Evolutionary conservation across 2,797 vertebrate species (phyloP), one percentile per base, ranked within the genome.

Genomic region (Benthosema pterotum): DNA sequence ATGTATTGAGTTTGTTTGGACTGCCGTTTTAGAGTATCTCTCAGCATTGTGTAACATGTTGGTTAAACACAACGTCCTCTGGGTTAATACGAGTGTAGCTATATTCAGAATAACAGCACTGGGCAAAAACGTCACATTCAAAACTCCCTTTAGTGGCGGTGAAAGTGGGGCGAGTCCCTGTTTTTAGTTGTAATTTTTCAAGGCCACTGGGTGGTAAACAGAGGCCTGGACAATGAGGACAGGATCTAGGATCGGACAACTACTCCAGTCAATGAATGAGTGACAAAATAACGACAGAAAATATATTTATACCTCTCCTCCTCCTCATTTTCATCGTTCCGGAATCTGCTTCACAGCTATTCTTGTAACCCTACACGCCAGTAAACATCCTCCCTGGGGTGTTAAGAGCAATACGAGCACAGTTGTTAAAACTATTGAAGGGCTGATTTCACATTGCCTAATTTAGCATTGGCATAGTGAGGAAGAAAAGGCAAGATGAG

Each of bases 391-490:
- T 75, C 71, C 64, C 58, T 48, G 22, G 73, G 63, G 71, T 73
- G 63, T 62, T 52, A 77, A 78, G 57, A 62, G 57, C 28, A 75
- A 79, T 71, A 78, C 61, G 61, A 77, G 69, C 62, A 72, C 65
- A 73, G 66, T 60, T 68, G 67, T 83, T 78, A 55, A 78, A 83
- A 85, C 61, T 74, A 65, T 80, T 79, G 69, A 80, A 80, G 69
- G 71, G 77, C 68, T 74, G 73, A 80, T 88, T 86, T 83, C 79
- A 77, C 56, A 38, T 70, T 63, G 81, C 74, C 78, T 80, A 74
- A 85, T 87, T 87, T 83, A 84, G 76, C 67, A 57, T 61, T 72
- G 83, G 77, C 70, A 70, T 75, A 74, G 75, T 70, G 42, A 22
- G 50, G 12, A 53, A 71, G n/a, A 60, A 75, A 69, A 85, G 73